phyloP scores from a whole-genome alignment of 1,140 invertebrate genomes.

The Drosophila arizonae region DNA sequence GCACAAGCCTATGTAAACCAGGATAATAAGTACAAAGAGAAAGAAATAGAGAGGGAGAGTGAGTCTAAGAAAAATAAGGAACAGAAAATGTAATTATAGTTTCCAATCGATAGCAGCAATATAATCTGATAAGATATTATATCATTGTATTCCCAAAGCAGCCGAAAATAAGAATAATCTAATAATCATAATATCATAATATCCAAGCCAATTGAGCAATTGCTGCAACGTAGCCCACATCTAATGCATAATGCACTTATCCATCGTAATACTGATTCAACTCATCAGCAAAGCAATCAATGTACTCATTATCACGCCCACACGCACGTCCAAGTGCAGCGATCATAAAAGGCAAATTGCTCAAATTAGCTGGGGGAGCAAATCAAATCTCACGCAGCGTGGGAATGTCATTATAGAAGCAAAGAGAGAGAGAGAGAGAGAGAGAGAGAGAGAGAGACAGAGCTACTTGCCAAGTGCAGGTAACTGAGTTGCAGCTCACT shows the following conservation, averaged over 20 bases:
- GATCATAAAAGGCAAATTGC: slow-evolving; percentile 64
- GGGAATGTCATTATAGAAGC: slow-evolving; percentile 57
- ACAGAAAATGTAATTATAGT: too few species aligned
- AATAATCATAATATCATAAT: background rate
- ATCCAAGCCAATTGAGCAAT: background rate
- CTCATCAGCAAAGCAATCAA: background rate
- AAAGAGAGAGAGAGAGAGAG: background rate
- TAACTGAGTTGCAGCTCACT: background rate
- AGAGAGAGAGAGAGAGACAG: background rate
- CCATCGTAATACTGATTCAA: background rate
- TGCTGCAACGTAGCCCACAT: background rate
- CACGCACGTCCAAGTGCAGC: slow-evolving; percentile 3
- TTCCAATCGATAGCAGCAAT: too few species aligned
- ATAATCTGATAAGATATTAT: too few species aligned
- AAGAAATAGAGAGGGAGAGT: too few species aligned
- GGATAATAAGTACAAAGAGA: too few species aligned
- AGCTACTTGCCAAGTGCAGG: background rate
- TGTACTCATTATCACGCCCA: background rate
- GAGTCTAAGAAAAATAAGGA: too few species aligned
- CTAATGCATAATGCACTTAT: background rate
- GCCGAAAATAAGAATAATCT: too few species aligned
- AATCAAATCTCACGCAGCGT: slow-evolving; percentile 52
- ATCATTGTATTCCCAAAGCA: too few species aligned
- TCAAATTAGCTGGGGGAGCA: slow-evolving; percentile 50
- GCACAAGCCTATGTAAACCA: too few species aligned